Base-by-base conservation (phyloP, 2,888 invertebrate species). In the Ommatoiulus sabulosus region DNA sequence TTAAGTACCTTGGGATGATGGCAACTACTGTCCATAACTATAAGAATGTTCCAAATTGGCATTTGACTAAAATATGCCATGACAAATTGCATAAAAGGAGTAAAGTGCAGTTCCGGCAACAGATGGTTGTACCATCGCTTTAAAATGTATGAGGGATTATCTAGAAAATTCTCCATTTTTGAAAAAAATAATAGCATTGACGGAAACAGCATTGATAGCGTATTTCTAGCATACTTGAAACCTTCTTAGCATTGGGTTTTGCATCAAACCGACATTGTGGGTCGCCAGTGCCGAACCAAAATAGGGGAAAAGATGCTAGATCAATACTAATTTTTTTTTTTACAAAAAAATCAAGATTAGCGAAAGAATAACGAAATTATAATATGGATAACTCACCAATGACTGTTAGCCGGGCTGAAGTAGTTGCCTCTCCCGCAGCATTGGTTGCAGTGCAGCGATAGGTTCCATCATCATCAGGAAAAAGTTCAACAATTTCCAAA, bases 391-490 rank as follows among this genome's bases (percentile, higher is more conserved):
- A 48, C 89, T 88, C 87, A 91, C 91, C 91, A 46, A 63, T 86
- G 8, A 91, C 91, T 10, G 90, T 91, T 15, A 91, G 88, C 12
- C 84, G 57, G n/a, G 91, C 89, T 17, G 90, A 89, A 3, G 91
- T 90, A 20, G 89, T 90, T 52, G 90, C 90, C 80, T 89, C 90
- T 3, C 91, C 90, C 7, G 91, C 91, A 7, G 90, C 89, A 88
- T 92, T 91, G 24, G 90, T 89, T 24, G 92, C 91, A 6, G 90
- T 91, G 90, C 92, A 92, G 8, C 90, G 90, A 89, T 91, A 91
- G 8, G 89, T 90, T 3, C 92, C 92, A 7, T 90, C 90, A 87
- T 92, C 92, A 86, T 90, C 93, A 2, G 92, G 92, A 91, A 93
- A 93, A 6, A 92, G 92, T 88, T 91, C 90, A 12, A n/a, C 86